Evolutionary conservation across 2,888 invertebrate species (phyloP).

Genomic region (Polyommatus icarus): DNA sequence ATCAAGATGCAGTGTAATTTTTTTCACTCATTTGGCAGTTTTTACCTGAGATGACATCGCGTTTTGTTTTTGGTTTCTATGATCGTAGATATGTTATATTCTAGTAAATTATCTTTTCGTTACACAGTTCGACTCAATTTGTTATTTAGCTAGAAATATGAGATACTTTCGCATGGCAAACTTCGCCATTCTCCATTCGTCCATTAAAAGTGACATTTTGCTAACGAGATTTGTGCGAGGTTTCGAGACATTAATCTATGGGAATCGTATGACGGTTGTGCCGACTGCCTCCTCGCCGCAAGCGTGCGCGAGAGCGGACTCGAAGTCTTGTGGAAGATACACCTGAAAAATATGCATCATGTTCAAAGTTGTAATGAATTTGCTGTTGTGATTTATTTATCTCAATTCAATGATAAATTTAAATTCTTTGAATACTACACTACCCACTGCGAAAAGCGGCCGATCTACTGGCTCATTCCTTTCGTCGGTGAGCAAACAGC

Average conservation of each 20-base stretch:
- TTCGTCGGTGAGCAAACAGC: too few relatives aligned
- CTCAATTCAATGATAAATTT: too few relatives aligned
- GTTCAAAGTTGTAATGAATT: background rate
- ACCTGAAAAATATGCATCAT: conserved; percentile 51
- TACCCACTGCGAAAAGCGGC: too few relatives aligned
- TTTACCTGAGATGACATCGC: background rate
- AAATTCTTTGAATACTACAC: too few relatives aligned
- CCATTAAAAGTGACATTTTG: background rate
- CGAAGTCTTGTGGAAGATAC: conserved; percentile 71
- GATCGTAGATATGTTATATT: background rate
- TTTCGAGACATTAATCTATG: conserved; percentile 46
- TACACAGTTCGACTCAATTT: background rate
- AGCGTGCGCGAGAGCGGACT: conserved; percentile 69
- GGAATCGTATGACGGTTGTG: conserved; percentile 70
- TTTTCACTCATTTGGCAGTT: background rate
- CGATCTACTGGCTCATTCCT: too few relatives aligned
- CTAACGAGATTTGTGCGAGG: conserved; percentile 1
- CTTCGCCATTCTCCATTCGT: background rate
- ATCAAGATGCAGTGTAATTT: background rate
- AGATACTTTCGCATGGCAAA: background rate
- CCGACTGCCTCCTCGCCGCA: conserved; percentile 72
- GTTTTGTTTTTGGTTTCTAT: background rate
- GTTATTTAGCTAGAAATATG: background rate
- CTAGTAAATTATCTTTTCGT: background rate
- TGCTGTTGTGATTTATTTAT: too few relatives aligned